A percentile compares a stretch with the other conserved stretches of the same genome.
Evolutionary conservation across 2,888 invertebrate genomes (phyloP).

Genomic region (Chymomyza caudatula): DNA sequence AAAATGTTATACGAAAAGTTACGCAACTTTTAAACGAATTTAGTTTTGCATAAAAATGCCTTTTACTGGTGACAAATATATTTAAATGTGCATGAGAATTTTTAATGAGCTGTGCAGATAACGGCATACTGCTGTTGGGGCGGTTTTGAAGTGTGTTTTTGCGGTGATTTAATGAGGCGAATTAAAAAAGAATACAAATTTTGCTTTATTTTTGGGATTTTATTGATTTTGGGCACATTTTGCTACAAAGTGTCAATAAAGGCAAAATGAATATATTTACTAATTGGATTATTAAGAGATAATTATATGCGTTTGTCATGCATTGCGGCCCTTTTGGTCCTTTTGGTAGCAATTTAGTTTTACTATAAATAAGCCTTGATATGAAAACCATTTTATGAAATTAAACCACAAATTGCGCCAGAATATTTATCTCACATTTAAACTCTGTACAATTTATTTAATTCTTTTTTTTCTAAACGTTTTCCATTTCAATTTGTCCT

Average conservation of each 20-base stretch:
- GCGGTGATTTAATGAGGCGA: neutral
- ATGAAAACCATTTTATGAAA: neutral
- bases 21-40: constrained; percentile 5
- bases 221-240: constrained; percentile 1
- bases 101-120: neutral
- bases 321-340: too few relatives aligned
- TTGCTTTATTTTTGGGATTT: neutral
- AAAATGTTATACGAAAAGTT: constrained; percentile 10
- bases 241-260: neutral
- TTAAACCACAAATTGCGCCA: neutral
- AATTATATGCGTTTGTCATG: neutral
- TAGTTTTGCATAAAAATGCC: constrained; percentile 9
- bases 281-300: constrained; percentile 8
- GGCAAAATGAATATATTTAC: constrained; percentile 8
- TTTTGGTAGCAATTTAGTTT: too few relatives aligned
- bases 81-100: constrained; percentile 10
- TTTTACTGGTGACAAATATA: constrained; percentile 2
- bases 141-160: neutral
- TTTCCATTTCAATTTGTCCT: neutral
- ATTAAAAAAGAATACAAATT: constrained; percentile 2
- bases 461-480: neutral
- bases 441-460: neutral
- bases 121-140: too few relatives aligned
- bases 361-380: neutral
- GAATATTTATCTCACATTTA: neutral